These are phyloP conservation scores for Gobionotothen gibberifrons DNA, from an alignment of 2,797 vertebrate species.

Conservation along the genomic window DNA sequence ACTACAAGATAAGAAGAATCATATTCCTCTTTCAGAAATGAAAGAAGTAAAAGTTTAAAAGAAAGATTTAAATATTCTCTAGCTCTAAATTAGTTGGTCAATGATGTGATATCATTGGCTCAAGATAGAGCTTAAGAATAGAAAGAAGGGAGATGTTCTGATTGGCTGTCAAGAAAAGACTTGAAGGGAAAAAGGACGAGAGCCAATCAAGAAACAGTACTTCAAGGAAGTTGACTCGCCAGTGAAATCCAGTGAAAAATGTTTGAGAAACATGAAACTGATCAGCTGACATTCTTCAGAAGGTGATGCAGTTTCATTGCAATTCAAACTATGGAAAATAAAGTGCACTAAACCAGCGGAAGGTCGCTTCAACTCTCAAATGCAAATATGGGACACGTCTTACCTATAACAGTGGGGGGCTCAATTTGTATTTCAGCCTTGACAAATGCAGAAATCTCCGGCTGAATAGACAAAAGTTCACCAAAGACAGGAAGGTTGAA, in stretches of 20 bases:
- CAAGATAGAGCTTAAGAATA: slow-evolving; percentile 71
- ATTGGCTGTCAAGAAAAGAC: slow-evolving; percentile 42
- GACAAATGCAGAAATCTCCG: slow-evolving; percentile 79
- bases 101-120: slow-evolving; percentile 78
- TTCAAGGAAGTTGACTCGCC: slow-evolving; percentile 27
- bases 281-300: slow-evolving; percentile 51
- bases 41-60: slow-evolving; percentile 38
- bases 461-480: slow-evolving; percentile 81
- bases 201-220: slow-evolving; percentile 51
- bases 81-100: slow-evolving; percentile 34
- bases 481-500: slow-evolving; percentile 78
- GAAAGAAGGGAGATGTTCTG: slow-evolving; percentile 19
- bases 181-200: slow-evolving; percentile 39
- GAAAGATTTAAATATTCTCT: slow-evolving; percentile 11
- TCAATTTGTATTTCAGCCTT: slow-evolving; percentile 73
- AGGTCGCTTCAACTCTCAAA: slow-evolving; percentile 30
- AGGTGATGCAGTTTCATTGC: slow-evolving; percentile 67
- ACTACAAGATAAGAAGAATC: slow-evolving; percentile 2
- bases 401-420: slow-evolving; percentile 76
- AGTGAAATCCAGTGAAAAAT: slow-evolving; percentile 22
- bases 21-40: slow-evolving; percentile 50
- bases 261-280: slow-evolving; percentile 69
- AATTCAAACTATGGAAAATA: slow-evolving; percentile 51
- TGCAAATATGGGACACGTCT: slow-evolving; percentile 59
- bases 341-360: slow-evolving; percentile 6